phyloP scores from a whole-genome alignment of 1,140 invertebrate species.

The Drosophila bocqueti region DNA sequence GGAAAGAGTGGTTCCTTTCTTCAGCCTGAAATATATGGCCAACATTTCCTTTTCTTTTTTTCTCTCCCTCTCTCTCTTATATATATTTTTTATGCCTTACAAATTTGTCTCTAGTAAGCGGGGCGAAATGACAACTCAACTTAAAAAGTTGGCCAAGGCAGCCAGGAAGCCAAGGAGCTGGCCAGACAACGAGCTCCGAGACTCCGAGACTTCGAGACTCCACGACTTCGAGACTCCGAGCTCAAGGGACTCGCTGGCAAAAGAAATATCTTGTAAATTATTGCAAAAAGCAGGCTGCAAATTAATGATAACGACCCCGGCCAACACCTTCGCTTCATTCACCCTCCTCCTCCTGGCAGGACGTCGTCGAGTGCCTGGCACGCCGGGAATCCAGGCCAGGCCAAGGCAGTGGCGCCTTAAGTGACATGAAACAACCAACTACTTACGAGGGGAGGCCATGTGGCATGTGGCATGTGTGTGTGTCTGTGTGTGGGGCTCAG shows the following conservation, averaged over 20 bases:
- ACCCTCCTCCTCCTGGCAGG: background rate
- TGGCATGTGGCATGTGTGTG: background rate
- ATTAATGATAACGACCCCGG: conserved; percentile 75
- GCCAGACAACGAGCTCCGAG: background rate
- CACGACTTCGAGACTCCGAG: background rate
- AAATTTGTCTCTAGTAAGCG: conserved; percentile 66
- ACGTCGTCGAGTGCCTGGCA: conserved; percentile 9
- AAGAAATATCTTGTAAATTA: conserved; percentile 72
- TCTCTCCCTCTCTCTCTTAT: too few relatives aligned
- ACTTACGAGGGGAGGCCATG: conserved; percentile 6
- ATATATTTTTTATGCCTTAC: conserved; percentile 5
- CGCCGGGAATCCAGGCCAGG: background rate
- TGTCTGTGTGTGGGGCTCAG: background rate
- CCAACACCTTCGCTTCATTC: conserved; percentile 30
- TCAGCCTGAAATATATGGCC: conserved; percentile 23
- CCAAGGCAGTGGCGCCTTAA: conserved; percentile 21
- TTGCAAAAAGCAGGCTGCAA: conserved; percentile 76
- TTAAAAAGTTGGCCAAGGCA: conserved; percentile 44
- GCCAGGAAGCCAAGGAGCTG: conserved; percentile 4
- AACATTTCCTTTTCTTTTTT: conserved; percentile 8
- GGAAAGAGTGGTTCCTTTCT: background rate
- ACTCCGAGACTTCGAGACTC: background rate
- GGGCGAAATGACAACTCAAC: conserved; percentile 61
- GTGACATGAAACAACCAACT: conserved; percentile 58
- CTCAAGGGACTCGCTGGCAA: conserved; percentile 5